These are phyloP conservation scores for Galbula dea DNA, from an alignment of 2,113 vertebrate genomes.

Conservation along the genomic window DNA sequence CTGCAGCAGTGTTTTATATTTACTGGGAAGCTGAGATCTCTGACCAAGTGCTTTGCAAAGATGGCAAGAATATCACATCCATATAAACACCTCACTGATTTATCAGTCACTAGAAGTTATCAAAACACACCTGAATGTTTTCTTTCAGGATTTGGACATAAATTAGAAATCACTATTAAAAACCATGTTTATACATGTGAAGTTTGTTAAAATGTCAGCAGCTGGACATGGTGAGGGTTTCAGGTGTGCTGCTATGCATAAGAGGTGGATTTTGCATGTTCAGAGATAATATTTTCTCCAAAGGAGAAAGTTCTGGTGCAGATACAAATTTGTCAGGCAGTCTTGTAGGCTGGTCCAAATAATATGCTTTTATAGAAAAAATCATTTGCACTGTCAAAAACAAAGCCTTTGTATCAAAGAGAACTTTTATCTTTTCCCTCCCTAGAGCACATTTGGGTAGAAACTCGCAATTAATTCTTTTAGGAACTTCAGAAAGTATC, in stretches of 20 bases:
- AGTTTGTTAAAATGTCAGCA: neutral
- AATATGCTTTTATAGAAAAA: neutral
- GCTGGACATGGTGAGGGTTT: neutral
- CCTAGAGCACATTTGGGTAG: conserved; percentile 34
- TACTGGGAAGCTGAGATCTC: neutral
- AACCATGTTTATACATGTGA: neutral
- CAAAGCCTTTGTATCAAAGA: neutral
- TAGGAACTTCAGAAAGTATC: conserved; percentile 59
- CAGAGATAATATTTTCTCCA: neutral
- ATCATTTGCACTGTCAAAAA: conserved; percentile 13
- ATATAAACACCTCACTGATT: neutral
- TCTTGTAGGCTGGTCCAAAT: neutral
- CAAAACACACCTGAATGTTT: neutral
- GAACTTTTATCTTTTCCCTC: conserved; percentile 13
- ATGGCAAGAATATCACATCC: neutral
- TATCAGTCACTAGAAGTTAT: neutral
- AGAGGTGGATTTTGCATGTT: neutral
- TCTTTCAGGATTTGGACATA: neutral
- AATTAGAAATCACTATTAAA: neutral
- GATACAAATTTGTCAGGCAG: conserved; percentile 29
- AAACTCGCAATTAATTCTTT: conserved; percentile 65
- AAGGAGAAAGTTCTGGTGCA: conserved; percentile 7
- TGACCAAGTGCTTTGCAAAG: neutral
- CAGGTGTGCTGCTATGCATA: neutral
- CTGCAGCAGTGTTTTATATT: neutral